Percentiles rank a stretch among this genome's conserved stretches.
Conservation (phyloP, 1,140 invertebrate genomes). For the Drosophila equinoxialis region DNA sequence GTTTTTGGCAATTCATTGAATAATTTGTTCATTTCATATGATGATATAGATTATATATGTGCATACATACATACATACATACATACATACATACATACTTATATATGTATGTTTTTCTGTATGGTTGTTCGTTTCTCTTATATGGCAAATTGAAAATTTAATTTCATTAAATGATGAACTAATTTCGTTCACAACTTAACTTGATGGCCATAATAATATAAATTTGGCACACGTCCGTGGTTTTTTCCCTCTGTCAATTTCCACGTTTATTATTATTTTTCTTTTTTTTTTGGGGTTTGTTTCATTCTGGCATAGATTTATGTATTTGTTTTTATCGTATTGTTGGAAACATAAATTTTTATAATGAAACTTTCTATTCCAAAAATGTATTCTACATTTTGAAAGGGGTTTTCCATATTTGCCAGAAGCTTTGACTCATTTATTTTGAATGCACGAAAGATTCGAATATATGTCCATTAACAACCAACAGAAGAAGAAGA, state of each 20-base stretch:
- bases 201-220: neutral
- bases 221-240: slow-evolving; percentile 2
- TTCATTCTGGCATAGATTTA: neutral
- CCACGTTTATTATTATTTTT: neutral
- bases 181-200: slow-evolving; percentile 4
- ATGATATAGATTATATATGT: neutral
- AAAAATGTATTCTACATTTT: too few relatives aligned
- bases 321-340: neutral
- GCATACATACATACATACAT: too few relatives aligned
- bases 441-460: too few relatives aligned
- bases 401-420: too few relatives aligned
- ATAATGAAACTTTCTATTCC: too few relatives aligned
- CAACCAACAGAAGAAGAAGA: too few relatives aligned
- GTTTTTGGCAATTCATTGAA: neutral
- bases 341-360: neutral
- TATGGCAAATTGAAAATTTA: slow-evolving; percentile 7
- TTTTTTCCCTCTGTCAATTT: neutral
- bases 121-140: neutral
- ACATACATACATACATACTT: neutral
- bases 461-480: too few relatives aligned
- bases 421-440: too few relatives aligned
- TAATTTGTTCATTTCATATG: neutral
- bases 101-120: neutral
- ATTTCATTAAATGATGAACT: slow-evolving; percentile 12
- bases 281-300: neutral